A percentile compares a stretch with the other conserved stretches of the same genome.
Evolutionary conservation across 2,113 vertebrate species (phyloP).

Genomic region (Alligator sinensis): DNA sequence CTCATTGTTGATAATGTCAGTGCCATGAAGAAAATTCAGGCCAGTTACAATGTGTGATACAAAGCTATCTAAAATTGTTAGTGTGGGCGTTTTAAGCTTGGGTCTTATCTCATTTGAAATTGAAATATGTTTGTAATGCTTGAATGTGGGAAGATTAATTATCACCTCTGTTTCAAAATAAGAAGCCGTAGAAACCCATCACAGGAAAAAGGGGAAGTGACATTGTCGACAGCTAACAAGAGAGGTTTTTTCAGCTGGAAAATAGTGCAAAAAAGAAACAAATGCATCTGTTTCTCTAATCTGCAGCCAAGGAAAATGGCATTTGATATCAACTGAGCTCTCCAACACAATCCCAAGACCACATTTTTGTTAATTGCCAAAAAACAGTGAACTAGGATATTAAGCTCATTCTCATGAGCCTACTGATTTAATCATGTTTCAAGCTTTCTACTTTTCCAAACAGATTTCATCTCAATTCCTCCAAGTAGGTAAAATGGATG

Average conservation of each 20-base stretch:
- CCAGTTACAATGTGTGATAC: conserved; percentile 60
- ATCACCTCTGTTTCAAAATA: conserved; percentile 89
- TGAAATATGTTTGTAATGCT: conserved; percentile 83
- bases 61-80: conserved; percentile 75
- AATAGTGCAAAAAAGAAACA: conserved; percentile 72
- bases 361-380: conserved; percentile 16
- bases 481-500: background rate
- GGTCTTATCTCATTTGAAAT: conserved; percentile 83
- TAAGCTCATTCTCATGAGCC: background rate
- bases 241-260: conserved; percentile 73
- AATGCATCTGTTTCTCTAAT: conserved; percentile 57
- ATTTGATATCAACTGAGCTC: conserved; percentile 35
- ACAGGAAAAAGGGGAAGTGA: conserved; percentile 80
- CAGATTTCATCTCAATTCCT: background rate
- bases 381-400: background rate
- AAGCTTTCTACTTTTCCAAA: background rate
- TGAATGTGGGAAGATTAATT: conserved; percentile 91
- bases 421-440: background rate
- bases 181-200: conserved; percentile 80
- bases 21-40: conserved; percentile 69
- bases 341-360: background rate
- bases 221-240: conserved; percentile 74
- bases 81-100: conserved; percentile 73
- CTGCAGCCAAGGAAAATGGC: conserved; percentile 32
- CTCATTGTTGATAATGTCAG: conserved; percentile 58